Evolutionary conservation across 2,888 invertebrate species (phyloP), one percentile per base, ranked within the genome.

Genomic region (Aethes cnicana): DNA sequence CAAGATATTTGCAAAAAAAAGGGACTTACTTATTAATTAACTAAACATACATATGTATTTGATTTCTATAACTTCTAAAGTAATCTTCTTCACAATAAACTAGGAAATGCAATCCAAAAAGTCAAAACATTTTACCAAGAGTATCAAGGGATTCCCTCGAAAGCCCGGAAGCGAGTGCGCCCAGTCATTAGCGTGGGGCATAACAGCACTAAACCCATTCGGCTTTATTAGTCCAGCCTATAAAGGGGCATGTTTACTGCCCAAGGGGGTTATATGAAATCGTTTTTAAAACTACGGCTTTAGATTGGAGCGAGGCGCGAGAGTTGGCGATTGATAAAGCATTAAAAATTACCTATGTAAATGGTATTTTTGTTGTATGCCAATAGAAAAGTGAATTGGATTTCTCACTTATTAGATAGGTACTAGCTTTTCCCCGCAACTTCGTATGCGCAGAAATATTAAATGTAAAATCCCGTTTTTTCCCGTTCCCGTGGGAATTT

Each of bases 211-310:
- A 42, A 42, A 41, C 49, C 42, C 14, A 28, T 20, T 77, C 71
- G 64, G 76, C 74, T 85, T 84, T 86, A 88, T 84, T 84, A 84
- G 77, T 82, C 76, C 74, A 76, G 80, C 73, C 80, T 75, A 83
- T 85, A 86, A 82, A 75, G 78, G 79, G 79, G 74, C 76, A 71
- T 71, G 71, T 69, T 81, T 84, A 84, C 81, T 77, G 66, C 66
- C 65, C 63, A 61, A 62, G 62, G 61, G 50, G 68, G 67, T 64
- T 66, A 63, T 64, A 72, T 73, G 69, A 78, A 77, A 77, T 75
- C 78, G 81, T 81, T 78, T 81, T 78, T 75, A 75, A 79, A 74
- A 72, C 68, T 62, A 47, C 26, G 23, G 23, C n/a, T n/a, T n/a
- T 43, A 28, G 18, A 3, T 11, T 58, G 57, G 53, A 25, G 28